Evolutionary conservation across 2,113 vertebrate species (phyloP).

Genomic region (Motacilla alba): DNA sequence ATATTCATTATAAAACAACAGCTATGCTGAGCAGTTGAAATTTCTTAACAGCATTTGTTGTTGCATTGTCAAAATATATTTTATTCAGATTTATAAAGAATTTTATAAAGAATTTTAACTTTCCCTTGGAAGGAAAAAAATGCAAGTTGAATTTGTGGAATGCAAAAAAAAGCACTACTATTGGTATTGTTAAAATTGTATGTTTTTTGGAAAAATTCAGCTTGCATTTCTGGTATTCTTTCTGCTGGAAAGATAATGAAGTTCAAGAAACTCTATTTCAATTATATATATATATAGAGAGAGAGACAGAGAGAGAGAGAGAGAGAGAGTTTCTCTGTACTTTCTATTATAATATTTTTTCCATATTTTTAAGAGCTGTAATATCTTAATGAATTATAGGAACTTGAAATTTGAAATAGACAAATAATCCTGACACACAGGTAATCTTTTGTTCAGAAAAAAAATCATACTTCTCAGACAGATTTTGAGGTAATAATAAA

Average conservation of each 20-base stretch:
- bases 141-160: neutral
- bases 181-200: neutral
- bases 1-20: constrained; percentile 7
- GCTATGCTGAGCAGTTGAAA: neutral
- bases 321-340: neutral
- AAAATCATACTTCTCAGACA: neutral
- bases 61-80: constrained; percentile 7
- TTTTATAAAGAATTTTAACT: constrained; percentile 19
- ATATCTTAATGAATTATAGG: neutral
- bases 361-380: neutral
- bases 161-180: neutral
- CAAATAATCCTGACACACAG: neutral
- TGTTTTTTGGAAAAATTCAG: neutral
- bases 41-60: neutral
- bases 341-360: neutral
- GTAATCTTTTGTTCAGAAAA: neutral
- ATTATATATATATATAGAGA: neutral
- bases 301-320: too few species aligned
- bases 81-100: neutral
- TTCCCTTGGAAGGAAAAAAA: neutral
- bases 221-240: neutral
- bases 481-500: neutral
- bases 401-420: neutral
- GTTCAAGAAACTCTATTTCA: neutral
- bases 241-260: neutral